Percentiles rank a stretch among this genome's conserved stretches.
Conservation (phyloP, 1,140 invertebrate species). For the Anastrepha ludens region DNA sequence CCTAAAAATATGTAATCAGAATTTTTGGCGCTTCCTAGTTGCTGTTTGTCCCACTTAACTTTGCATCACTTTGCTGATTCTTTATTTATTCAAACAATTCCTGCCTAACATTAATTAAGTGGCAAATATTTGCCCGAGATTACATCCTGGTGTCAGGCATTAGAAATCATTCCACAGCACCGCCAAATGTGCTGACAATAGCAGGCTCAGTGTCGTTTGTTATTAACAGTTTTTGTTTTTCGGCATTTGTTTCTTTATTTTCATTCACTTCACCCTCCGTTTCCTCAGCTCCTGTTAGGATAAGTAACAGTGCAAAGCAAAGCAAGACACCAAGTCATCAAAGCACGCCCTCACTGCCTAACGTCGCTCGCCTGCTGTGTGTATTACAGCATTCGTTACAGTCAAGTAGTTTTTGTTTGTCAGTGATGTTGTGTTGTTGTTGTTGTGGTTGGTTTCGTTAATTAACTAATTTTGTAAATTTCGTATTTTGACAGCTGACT, state of each 20-base stretch:
- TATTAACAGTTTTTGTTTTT: not conserved
- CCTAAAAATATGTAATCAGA: too few relatives aligned
- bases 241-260: not conserved
- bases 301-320: not conserved
- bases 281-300: not conserved
- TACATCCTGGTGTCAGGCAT: not conserved
- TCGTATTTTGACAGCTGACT: slow-evolving; percentile 22
- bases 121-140: not conserved
- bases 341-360: not conserved
- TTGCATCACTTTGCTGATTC: not conserved
- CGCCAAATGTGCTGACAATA: not conserved
- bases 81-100: not conserved
- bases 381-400: not conserved
- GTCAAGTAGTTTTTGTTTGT: not conserved
- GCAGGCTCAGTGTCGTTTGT: not conserved
- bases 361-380: not conserved
- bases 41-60: not conserved
- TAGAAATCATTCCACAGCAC: not conserved
- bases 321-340: not conserved
- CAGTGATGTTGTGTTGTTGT: not conserved
- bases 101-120: not conserved
- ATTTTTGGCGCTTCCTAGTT: too few relatives aligned
- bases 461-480: slow-evolving; percentile 27
- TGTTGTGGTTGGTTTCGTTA: slow-evolving; percentile 1
- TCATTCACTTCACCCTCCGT: not conserved